Conservation (phyloP, 2,113 vertebrate genomes). For the Xiphophorus couchianus region DNA sequence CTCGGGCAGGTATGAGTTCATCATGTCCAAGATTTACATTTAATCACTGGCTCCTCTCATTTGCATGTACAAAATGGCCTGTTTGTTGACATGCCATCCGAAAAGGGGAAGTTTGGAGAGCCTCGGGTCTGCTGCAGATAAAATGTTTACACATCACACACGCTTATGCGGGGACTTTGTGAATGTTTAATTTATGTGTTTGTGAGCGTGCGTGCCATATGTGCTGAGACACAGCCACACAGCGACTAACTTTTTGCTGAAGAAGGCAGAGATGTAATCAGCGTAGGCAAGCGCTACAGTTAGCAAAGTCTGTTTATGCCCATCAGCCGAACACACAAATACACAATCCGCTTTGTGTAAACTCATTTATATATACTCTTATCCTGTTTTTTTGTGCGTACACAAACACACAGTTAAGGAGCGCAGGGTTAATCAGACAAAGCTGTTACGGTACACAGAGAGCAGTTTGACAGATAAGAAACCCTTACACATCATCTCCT, state of each 20-base stretch:
- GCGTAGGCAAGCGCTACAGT: slow-evolving; percentile 54
- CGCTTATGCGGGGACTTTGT: slow-evolving; percentile 13
- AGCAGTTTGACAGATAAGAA: slow-evolving; percentile 46
- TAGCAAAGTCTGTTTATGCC: slow-evolving; percentile 60
- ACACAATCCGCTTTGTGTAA: slow-evolving; percentile 23
- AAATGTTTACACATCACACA: slow-evolving; percentile 42
- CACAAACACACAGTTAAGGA: slow-evolving; percentile 12
- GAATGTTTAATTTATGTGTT: slow-evolving; percentile 49
- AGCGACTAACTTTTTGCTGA: slow-evolving; percentile 11
- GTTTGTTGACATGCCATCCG: slow-evolving; percentile 50
- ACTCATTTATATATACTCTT: slow-evolving; percentile 14
- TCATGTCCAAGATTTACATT: slow-evolving; percentile 52
- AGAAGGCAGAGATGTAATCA: slow-evolving; percentile 64
- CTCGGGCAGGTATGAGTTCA: slow-evolving; percentile 56
- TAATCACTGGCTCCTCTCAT: slow-evolving; percentile 36
- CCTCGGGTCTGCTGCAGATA: slow-evolving; percentile 16
- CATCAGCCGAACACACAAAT: slow-evolving; percentile 47
- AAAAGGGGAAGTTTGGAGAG: slow-evolving; percentile 46
- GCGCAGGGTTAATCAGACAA: slow-evolving; percentile 17
- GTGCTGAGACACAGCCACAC: too few relatives aligned
- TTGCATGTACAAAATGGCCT: slow-evolving; percentile 33
- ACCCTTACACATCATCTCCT: slow-evolving; percentile 26
- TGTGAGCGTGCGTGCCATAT: slow-evolving; percentile 20
- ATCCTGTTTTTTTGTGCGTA: neutral
- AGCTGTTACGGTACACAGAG: slow-evolving; percentile 35